Evolutionary conservation across 1,140 invertebrate species (phyloP).

Genomic region (Pteromalus puparum): DNA sequence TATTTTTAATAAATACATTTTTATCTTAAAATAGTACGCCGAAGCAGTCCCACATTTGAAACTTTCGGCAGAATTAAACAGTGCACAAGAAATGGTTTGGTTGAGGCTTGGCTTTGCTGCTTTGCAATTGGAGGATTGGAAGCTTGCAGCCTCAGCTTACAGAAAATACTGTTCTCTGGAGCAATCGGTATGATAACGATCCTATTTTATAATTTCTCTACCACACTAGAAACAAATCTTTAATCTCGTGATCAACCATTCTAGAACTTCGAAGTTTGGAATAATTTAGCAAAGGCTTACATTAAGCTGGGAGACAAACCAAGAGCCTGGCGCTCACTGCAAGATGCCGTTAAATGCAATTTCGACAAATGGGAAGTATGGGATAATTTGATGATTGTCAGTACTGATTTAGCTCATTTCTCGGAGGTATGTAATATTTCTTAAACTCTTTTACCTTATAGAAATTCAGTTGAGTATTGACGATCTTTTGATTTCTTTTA

Average conservation of each 20-base stretch:
- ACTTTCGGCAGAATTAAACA: slow-evolving; percentile 89
- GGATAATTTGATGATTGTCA: slow-evolving; percentile 94
- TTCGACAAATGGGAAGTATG: slow-evolving; percentile 98
- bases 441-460: slow-evolving; percentile 22
- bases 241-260: slow-evolving; percentile 29
- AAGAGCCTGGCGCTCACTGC: slow-evolving; percentile 87
- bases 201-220: neutral
- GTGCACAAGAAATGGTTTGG: slow-evolving; percentile 90
- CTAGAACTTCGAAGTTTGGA: slow-evolving; percentile 96
- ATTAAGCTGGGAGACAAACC: slow-evolving; percentile 90
- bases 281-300: slow-evolving; percentile 96
- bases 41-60: slow-evolving; percentile 88
- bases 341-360: slow-evolving; percentile 94
- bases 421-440: slow-evolving; percentile 75
- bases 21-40: slow-evolving; percentile 76
- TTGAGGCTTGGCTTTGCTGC: slow-evolving; percentile 90
- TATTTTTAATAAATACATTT: slow-evolving; percentile 26
- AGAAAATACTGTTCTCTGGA: slow-evolving; percentile 91
- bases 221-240: neutral
- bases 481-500: slow-evolving; percentile 62
- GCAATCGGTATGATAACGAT: slow-evolving; percentile 78
- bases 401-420: slow-evolving; percentile 85
- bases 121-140: slow-evolving; percentile 87
- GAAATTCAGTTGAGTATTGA: slow-evolving; percentile 37
- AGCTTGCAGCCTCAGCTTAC: slow-evolving; percentile 89